Conservation (phyloP, 1,140 invertebrate species). For the Pogonognathellus flavescens region DNA sequence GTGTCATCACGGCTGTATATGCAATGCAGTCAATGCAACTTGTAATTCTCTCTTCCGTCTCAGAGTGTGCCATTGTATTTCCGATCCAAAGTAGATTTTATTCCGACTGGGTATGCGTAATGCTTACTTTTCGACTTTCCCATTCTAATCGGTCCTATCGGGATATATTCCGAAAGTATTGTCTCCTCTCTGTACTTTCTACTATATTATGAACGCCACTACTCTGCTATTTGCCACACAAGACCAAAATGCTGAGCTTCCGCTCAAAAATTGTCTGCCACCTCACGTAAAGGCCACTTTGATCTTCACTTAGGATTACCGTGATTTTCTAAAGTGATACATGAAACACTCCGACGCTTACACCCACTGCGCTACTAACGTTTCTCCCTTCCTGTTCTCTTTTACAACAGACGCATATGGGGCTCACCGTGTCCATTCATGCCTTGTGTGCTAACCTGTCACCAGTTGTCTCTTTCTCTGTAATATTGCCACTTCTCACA, state of each 20-base stretch:
- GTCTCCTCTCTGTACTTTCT: neutral
- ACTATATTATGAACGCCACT: neutral
- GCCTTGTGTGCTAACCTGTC: neutral
- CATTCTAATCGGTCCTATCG: neutral
- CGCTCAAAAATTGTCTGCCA: constrained; percentile 22
- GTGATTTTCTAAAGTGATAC: constrained; percentile 49
- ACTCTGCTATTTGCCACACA: neutral
- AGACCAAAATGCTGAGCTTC: neutral
- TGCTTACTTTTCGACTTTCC: neutral
- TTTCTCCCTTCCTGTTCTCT: neutral
- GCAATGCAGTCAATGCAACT: constrained; percentile 35
- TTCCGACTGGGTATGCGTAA: constrained; percentile 5
- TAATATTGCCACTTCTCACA: too few species aligned
- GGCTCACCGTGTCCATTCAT: too few species aligned
- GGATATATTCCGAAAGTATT: neutral
- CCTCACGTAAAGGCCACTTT: constrained; percentile 37
- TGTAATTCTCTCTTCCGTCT: neutral
- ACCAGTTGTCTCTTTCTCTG: too few species aligned
- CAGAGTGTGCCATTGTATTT: neutral
- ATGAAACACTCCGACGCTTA: constrained; percentile 16
- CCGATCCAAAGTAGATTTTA: constrained; percentile 28
- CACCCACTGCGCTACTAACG: neutral
- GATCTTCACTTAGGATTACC: constrained; percentile 49
- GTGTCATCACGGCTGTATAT: neutral
- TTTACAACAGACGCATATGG: too few species aligned